Evolutionary conservation across 23 tunicate genomes (phyloP).

Genomic region (Ascidia mentula): DNA sequence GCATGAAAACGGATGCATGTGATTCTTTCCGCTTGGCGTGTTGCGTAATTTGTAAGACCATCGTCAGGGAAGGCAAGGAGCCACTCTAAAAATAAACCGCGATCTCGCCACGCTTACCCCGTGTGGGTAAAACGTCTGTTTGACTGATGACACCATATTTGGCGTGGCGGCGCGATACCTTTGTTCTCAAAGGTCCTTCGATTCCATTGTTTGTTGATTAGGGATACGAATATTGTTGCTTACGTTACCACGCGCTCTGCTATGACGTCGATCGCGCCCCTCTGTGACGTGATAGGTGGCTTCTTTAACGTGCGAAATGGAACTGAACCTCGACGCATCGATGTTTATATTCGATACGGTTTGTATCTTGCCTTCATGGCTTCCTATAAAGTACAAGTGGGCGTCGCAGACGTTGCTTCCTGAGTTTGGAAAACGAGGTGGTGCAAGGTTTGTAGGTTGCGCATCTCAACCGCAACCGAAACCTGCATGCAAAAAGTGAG

Average conservation of each 20-base stretch:
- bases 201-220: not conserved
- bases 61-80: not conserved
- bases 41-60: not conserved
- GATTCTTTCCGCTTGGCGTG: not conserved
- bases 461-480: too few relatives aligned
- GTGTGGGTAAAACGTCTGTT: not conserved
- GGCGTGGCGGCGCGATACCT: not conserved
- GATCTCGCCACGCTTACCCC: not conserved
- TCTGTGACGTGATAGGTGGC: conserved; percentile 1
- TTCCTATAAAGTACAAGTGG: not conserved
- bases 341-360: not conserved
- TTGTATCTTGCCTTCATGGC: not conserved
- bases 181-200: not conserved
- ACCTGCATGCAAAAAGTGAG: too few relatives aligned
- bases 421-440: too few relatives aligned
- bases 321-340: not conserved
- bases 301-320: not conserved
- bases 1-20: too few relatives aligned
- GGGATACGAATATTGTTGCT: not conserved
- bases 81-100: not conserved
- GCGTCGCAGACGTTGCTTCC: too few relatives aligned
- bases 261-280: not conserved
- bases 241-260: not conserved
- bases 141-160: not conserved
- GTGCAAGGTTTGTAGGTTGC: too few relatives aligned